Evolutionary conservation across 2,113 vertebrate genomes (phyloP), one percentile per base, ranked within the genome.

Genomic region (Larimichthys polyactis): DNA sequence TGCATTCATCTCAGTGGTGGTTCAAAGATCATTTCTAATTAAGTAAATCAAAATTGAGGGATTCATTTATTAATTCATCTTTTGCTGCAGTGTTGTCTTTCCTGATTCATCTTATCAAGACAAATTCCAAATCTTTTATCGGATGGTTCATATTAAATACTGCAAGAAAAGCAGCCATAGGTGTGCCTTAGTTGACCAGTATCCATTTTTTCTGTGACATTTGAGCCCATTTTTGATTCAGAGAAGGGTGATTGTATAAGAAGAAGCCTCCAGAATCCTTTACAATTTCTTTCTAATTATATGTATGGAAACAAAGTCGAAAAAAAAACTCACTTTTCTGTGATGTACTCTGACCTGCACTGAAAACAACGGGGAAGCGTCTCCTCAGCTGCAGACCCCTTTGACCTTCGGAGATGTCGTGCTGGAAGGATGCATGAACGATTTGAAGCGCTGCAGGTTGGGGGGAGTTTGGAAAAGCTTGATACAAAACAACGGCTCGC

Each of bases 11-110:
- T 70, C 57, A 69, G 27, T 29, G n/a, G 11, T 46, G 44, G 65
- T 62, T 83, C 73, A 66, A 60, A 78, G 72, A 80, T 85, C 27
- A 77, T 27, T 55, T 87, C 73, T 90, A 79, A 89, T 83, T 84
- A 83, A 84, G 69, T 73, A 3, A 71, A 79, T 78, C 14, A 32
- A 40, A 70, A 74, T 59, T 52, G 48, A 84, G 66, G 69, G 6
- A 46, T 69, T 75, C 0, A 57, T 29, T 27, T 16, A 27, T 43
- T 46, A 74, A 75, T 81, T 64, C 63, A 78, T 72, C 58, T 75
- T 85, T 73, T 58, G 27, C 59, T 29, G 49, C n/a, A 8, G 14
- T 57, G 43, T 20, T 67, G 7, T 54, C 2, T 60, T 64, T 71
- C 57, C 70, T 11, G 7, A 54, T 83, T 83, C 43, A 27, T 78